Evolutionary conservation across 92 coral and sea anemone species (phyloP), one percentile per base, ranked within the genome.

Genomic region (Phenganax stokvisi): DNA sequence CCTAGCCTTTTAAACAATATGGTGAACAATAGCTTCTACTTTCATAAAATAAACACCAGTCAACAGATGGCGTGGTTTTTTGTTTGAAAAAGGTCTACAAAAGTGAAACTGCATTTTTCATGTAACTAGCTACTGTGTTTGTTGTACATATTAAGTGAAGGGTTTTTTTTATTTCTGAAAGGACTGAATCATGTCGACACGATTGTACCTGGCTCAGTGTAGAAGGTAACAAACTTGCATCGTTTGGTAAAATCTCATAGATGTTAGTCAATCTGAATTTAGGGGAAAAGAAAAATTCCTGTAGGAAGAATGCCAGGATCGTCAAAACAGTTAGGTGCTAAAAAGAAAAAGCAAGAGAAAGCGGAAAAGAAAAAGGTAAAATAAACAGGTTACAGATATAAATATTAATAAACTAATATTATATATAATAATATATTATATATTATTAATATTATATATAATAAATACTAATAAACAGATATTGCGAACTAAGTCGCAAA

Each of bases 231-330:
- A 79, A 76, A 58, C 37, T n/a, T 82, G 67, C 55, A 58, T 67
- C 81, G 74, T 71, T 67, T 88, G 84, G 85, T 86, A 80, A 81
- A 76, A 67, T 86, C 98, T 94, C 89, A 94, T 72, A 86, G 90
- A 92, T 94, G 84, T 92, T 87, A 89, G 89, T 94, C 92, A 85
- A 85, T 90, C 83, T 84, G 71, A 88, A 94, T 86, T 77, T 89
- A 94, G 98, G 98, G 98, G 56, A 94, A 92, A 86, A 88, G 97
- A 87, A 86, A 84, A 72, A 72, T 94, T 17, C 81, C 88, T 80
- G 90, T 90, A 54, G 98, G 98, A 81, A 86, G 89, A 84, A 94
- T 94, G 98, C 92, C 97, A 9, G 98, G 98, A 47, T 93, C 98
- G 11, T 75, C 94, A 37, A 92, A 88, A 79, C 97, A 94, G 85